These are phyloP conservation scores for Nebria ingens DNA, from an alignment of 1,140 invertebrate species.

Conservation along the genomic window DNA sequence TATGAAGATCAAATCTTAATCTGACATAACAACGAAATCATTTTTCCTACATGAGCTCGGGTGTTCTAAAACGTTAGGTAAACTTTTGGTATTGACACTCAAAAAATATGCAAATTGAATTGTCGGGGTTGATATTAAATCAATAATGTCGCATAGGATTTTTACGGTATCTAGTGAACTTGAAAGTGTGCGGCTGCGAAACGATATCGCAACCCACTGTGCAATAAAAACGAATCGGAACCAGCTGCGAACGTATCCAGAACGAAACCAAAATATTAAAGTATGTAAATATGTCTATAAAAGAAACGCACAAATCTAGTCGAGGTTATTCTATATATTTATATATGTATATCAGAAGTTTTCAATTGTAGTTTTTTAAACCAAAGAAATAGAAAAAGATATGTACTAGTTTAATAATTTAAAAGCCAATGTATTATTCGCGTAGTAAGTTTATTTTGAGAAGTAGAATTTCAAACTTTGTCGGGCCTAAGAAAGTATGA, in stretches of 20 bases:
- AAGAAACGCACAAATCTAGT: not conserved
- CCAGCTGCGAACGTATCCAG: not conserved
- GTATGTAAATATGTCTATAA: not conserved
- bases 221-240: conserved; percentile 3
- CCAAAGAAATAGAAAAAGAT: not conserved
- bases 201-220: not conserved
- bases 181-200: not conserved
- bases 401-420: not conserved
- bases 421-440: not conserved
- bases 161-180: not conserved
- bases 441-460: too few species aligned
- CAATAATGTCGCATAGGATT: not conserved
- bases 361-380: not conserved
- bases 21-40: too few species aligned
- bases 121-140: not conserved
- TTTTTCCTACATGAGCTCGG: too few species aligned
- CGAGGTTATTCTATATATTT: not conserved
- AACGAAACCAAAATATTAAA: not conserved
- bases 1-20: too few species aligned
- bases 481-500: not conserved
- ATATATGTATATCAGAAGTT: not conserved
- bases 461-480: not conserved
- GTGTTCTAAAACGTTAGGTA: too few species aligned
- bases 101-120: too few species aligned
- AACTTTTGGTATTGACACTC: too few species aligned